These are phyloP conservation scores for Adineta ricciae DNA, from an alignment of 2,888 invertebrate genomes.

Conservation along the genomic window DNA sequence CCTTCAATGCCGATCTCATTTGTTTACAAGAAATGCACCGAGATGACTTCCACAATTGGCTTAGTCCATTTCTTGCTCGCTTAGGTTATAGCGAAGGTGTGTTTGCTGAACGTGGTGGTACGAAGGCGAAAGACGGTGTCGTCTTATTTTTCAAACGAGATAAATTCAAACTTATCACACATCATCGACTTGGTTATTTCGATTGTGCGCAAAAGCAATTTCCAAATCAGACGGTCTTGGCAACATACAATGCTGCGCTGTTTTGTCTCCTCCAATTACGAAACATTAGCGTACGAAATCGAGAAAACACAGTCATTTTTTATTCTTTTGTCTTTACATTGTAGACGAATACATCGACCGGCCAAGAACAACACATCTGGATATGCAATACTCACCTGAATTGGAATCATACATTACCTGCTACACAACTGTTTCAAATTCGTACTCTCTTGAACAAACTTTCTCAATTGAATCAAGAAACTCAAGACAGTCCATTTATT, in stretches of 20 bases:
- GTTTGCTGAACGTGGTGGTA: background rate
- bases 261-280: background rate
- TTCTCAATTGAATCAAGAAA: background rate
- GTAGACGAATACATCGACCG: background rate
- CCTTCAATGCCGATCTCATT: background rate
- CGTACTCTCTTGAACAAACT: background rate
- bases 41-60: background rate
- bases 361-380: background rate
- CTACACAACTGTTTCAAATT: background rate
- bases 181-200: background rate
- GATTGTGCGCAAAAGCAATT: background rate
- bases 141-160: background rate
- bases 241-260: background rate
- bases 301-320: background rate
- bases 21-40: background rate
- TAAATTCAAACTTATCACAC: background rate
- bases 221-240: background rate
- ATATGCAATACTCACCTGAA: background rate
- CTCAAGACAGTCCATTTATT: background rate
- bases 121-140: background rate
- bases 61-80: background rate
- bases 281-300: background rate
- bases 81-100: background rate
- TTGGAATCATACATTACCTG: background rate
- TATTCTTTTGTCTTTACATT: background rate